Conservation (phyloP, 2,888 invertebrate species). For the Rosalia funebris region DNA sequence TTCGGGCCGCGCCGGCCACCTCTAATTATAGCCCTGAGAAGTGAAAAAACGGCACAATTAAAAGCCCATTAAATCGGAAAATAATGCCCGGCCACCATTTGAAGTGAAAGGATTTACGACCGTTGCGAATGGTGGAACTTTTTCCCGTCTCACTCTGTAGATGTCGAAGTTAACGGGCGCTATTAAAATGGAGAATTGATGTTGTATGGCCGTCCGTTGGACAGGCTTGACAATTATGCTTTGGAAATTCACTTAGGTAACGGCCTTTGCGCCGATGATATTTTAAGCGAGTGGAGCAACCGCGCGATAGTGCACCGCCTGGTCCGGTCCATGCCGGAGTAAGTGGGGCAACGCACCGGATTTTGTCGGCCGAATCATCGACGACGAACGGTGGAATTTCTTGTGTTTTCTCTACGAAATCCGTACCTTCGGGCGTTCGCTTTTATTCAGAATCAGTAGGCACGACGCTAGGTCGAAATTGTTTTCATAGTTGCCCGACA, state of each 20-base stretch:
- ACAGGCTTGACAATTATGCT: conserved; percentile 22
- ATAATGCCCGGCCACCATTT: conserved; percentile 14
- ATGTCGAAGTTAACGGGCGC: conserved; percentile 23
- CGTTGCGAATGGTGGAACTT: no score
- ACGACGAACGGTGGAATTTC: no score
- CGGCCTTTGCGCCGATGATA: conserved; percentile 14
- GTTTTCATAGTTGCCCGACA: no score
- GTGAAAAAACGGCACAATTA: conserved; percentile 13
- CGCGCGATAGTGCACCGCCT: conserved; percentile 11
- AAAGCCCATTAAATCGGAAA: conserved; percentile 8
- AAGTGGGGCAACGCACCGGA: no score
- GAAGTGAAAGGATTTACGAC: conserved; percentile 16
- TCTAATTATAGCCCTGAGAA: neutral
- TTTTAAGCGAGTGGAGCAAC: conserved; percentile 4
- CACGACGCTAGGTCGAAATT: no score
- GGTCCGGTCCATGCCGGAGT: no score
- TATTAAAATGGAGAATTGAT: conserved; percentile 27
- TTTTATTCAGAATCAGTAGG: no score
- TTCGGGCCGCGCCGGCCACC: neutral
- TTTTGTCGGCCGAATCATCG: no score
- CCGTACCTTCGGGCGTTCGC: no score
- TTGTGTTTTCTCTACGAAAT: no score
- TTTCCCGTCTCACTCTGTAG: conserved; percentile 19
- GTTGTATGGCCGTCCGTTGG: conserved; percentile 12
- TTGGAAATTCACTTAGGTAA: conserved; percentile 20